Evolutionary conservation across 1,140 invertebrate species (phyloP).

Genomic region (Neuroterus valhalla): DNA sequence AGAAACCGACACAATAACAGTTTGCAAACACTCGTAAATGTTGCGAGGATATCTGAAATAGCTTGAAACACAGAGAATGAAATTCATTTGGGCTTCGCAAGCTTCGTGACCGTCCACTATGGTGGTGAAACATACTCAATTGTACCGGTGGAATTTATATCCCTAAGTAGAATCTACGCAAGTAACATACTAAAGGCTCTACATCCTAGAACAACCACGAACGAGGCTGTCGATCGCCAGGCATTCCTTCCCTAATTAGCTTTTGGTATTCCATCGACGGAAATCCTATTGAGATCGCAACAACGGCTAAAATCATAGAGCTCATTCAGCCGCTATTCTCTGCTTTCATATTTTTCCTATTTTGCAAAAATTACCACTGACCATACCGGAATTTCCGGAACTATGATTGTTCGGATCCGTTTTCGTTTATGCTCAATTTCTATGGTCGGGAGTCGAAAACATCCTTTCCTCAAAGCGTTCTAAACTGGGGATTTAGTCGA

Average conservation of each 20-base stretch:
- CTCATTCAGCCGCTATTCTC: background rate
- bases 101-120: slow-evolving; percentile 26
- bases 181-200: slow-evolving; percentile 4
- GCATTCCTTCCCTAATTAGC: slow-evolving; percentile 30
- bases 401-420: background rate
- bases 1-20: background rate
- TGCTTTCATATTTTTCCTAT: background rate
- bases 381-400: background rate
- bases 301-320: slow-evolving; percentile 2
- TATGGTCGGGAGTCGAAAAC: too few relatives aligned
- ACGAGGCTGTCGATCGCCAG: slow-evolving; percentile 19
- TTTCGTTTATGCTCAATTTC: too few relatives aligned
- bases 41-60: slow-evolving; percentile 2
- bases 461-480: too few relatives aligned
- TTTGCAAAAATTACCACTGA: slow-evolving; percentile 2
- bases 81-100: slow-evolving; percentile 1
- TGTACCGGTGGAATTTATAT: slow-evolving; percentile 19
- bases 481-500: too few relatives aligned
- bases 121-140: slow-evolving; percentile 13
- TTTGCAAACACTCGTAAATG: slow-evolving; percentile 15
- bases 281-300: slow-evolving; percentile 20
- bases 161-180: slow-evolving; percentile 20
- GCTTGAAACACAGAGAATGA: background rate
- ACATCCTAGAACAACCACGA: slow-evolving; percentile 16
- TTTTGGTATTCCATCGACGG: slow-evolving; percentile 24